Percentiles rank a stretch among this genome's conserved stretches.
Conservation (phyloP, 1,140 invertebrate species). For the Drosophila nannoptera region DNA sequence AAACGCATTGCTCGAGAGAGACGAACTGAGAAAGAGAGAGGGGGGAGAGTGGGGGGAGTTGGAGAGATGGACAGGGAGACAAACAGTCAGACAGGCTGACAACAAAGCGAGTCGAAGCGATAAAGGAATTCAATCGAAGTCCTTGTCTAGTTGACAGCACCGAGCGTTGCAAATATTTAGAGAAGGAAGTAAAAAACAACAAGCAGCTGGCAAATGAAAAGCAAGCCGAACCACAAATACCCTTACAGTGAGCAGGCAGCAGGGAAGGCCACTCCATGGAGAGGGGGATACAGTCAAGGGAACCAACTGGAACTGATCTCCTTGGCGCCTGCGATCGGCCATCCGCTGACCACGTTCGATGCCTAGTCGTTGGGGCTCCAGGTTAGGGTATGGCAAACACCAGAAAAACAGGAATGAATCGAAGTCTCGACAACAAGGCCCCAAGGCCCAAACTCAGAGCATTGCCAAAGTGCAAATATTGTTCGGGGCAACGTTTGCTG, state of each 20-base stretch:
- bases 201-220: not conserved
- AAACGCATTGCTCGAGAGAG: conserved; percentile 13
- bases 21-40: not conserved
- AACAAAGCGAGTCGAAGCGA: conserved; percentile 35
- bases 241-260: too few relatives aligned
- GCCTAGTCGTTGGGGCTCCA: not conserved
- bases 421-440: conserved; percentile 33
- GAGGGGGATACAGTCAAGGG: too few relatives aligned
- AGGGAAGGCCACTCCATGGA: too few relatives aligned
- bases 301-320: not conserved
- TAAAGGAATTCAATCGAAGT: conserved; percentile 77
- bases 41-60: too few relatives aligned
- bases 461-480: conserved; percentile 70
- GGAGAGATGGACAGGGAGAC: conserved; percentile 12
- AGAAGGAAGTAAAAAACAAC: conserved; percentile 3
- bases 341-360: not conserved
- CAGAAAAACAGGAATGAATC: conserved; percentile 30
- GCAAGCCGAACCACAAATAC: too few relatives aligned
- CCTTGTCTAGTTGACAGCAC: conserved; percentile 67
- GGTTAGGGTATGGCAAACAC: not conserved
- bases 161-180: conserved; percentile 66
- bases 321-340: not conserved
- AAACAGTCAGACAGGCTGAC: conserved; percentile 27
- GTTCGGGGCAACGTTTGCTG: conserved; percentile 54
- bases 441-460: conserved; percentile 23